Base-by-base conservation (phyloP, 2,113 vertebrate genomes). In the Pachyramphus minor region DNA sequence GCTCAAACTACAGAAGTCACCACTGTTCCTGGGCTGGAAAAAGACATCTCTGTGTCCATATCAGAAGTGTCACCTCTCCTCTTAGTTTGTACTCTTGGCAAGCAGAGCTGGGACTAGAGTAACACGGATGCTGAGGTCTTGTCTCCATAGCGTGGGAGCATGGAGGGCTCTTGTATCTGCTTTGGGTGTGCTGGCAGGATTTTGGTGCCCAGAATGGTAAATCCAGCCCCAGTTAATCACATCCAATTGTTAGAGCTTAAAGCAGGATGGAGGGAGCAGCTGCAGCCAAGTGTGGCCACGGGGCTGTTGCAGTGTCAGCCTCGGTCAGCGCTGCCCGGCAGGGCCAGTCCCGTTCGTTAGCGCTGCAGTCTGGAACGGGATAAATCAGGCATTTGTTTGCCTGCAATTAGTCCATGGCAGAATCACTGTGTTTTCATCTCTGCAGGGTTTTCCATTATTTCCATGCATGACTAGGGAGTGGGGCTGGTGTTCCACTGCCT, bases 231-330 rank as follows among this genome's bases (percentile, higher is more conserved):
- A 77, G 39, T 81, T 78, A 84, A 89, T 84, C 39, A 18, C 27
- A 74, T 78, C 53, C 39, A 84, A 47, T 59, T 90, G 72, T 87
- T 89, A 52, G 56, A 87, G n/a, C 62, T 87, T 90, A 47, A 81
- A 83, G 71, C 3, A 2, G 37, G 59, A 14, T 23, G 30, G 86
- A 87, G 47, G 37, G 55, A 84, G 59, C 45, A 24, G 84, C 6
- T 0, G 1, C 68, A 60, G 86, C 42, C 3, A 4, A 60, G 77
- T 12, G 11, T 0, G 0, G 49, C 60, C 0, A 0, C 0, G 0
- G 56, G 33, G 47, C 89, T 47, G 20, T 23, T 37, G 1, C 33
- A 9, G 42, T 41, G 58, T 53, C 66, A 53, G 73, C 33, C 39
- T 56, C 4, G 1, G 56, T 33, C 37, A 42, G 83, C 1, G 0